Evolutionary conservation across 2,888 invertebrate species (phyloP), one percentile per base, ranked within the genome.

Genomic region (Patella depressa): DNA sequence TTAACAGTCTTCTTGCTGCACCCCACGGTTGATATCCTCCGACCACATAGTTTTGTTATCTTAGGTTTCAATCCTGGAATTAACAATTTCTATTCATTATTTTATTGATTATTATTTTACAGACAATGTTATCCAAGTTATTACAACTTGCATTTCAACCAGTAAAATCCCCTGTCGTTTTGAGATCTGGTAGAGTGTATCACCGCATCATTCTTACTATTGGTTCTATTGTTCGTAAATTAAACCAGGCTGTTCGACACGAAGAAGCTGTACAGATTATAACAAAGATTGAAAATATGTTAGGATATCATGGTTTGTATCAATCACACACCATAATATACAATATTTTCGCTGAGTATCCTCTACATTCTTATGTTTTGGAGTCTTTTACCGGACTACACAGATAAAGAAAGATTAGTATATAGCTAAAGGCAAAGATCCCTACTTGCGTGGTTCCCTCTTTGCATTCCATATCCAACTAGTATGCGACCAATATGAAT

Each of bases 281-380:
- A 11, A 65, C 73, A 15, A 74, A 78, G 59, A 65, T 87, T 12
- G 85, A 87, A 72, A 65, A 78, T 11, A 73, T 81, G 80, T 79
- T 87, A 14, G 86, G 87, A 34, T 57, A 85, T 7, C 86, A 87
- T 79, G 87, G 87, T 88, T 78, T 71, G 73, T 75, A 53, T 17
- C 4, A 3, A 17, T 4, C 2, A 34, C 4, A 34, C 2, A 4
- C 34, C 34, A 2, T 34, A 29, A 29, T 29, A 29, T 29, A 29
- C 29, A 29, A 29, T 29, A 29, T 29, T 29, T 29, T 2, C 29
- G 29, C 29, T 29, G 29, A 29, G 29, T 29, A 29, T 34, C 4
- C 34, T 34, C 4, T 34, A 4, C 4, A 4, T 34, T 34, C 34
- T 34, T 34, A 4, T 4, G 4, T 34, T 34, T 2, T 34, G 34